These are phyloP conservation scores for Hipposideros armiger DNA, from an alignment of 2,113 vertebrate genomes.

Conservation along the genomic window DNA sequence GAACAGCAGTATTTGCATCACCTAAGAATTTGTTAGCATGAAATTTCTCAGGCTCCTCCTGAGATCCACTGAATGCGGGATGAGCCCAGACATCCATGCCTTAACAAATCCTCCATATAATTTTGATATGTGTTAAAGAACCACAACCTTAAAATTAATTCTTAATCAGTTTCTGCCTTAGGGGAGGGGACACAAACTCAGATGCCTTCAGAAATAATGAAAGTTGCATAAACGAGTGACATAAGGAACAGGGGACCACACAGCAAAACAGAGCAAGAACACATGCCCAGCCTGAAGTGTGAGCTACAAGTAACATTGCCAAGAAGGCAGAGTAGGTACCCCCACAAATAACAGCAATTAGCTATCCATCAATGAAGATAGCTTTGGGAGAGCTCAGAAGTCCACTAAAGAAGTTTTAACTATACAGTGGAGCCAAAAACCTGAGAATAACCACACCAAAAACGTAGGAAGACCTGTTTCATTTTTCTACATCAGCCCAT, in stretches of 20 bases:
- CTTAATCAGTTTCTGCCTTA: conserved; percentile 7
- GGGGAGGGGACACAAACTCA: background rate
- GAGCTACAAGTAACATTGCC: background rate
- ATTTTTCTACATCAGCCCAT: background rate
- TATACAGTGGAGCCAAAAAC: too few species aligned
- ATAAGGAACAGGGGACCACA: background rate
- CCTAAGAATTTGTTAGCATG: background rate
- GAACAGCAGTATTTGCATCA: background rate
- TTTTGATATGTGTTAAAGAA: background rate
- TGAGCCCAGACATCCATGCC: background rate
- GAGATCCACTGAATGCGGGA: background rate
- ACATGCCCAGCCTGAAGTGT: background rate
- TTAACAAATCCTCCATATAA: background rate
- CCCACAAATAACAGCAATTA: background rate
- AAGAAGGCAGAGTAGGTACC: background rate
- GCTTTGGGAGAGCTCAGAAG: background rate
- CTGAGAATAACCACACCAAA: background rate
- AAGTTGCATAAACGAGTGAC: background rate
- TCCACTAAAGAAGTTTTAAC: background rate
- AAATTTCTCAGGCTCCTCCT: background rate
- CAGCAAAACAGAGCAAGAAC: background rate
- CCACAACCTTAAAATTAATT: background rate
- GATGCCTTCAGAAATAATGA: background rate
- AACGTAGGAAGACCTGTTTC: background rate
- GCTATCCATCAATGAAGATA: background rate